Evolutionary conservation across 2,797 vertebrate species (phyloP), one percentile per base, ranked within the genome.

Genomic region (Lophotriccus pileatus): DNA sequence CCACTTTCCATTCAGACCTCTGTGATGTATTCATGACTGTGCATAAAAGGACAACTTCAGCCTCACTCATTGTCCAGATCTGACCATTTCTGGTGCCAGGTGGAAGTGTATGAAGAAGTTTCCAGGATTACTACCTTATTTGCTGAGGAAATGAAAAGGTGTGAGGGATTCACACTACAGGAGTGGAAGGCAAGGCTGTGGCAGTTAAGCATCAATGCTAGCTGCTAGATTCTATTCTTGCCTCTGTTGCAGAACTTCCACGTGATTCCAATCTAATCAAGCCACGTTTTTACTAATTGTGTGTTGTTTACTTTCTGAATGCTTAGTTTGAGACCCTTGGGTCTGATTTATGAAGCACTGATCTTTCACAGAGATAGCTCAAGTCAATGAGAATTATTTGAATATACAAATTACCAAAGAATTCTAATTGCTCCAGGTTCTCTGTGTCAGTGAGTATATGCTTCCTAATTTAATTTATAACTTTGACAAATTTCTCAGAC

Each of bases 291-390:
- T 66, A 59, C 79, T 94, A 87, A 84, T 41, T 84, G 69, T 75
- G 23, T 75, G 50, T 30, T 92, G 68, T 87, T 94, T 96, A 44
- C 83, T 88, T 88, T 94, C 76, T 78, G 85, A 84, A 68, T 62
- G 60, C 82, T 93, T 62, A 34, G 73, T 78, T 36, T 93, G 69
- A 94, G 66, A 93, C 83, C 62, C 89, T 77, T 92, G 87, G 84
- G 91, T 93, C 64, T 91, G 82, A 96, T 96, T 93, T 95, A 72
- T 75, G 89, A 77, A 76, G 68, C 30, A 32, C 47, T 59, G 72
- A 68, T 94, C 34, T 89, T 73, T 80, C 55, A n/a, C 28, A 18
- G 72, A 89, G 76, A 36, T 72, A 74, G 46, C 62, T 85, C 41
- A 62, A 88, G 66, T 86, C 41, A 84, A 46, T 75, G 59, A 81